A percentile compares a stretch with the other conserved stretches of the same genome.
Evolutionary conservation across 2,888 invertebrate genomes (phyloP).

Genomic region (Eustalomyia histrio): DNA sequence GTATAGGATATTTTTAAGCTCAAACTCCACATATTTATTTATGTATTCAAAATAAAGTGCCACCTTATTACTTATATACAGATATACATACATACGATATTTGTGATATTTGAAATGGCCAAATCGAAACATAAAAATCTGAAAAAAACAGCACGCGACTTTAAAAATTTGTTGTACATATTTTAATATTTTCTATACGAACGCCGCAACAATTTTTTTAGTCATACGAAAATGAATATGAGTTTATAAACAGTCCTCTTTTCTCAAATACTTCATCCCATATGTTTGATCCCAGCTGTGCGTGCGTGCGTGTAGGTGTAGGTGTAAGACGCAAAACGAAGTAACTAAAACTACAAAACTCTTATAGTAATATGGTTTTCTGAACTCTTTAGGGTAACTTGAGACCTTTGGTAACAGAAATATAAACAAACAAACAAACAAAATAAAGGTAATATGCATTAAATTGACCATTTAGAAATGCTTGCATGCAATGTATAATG

Average conservation of each 20-base stretch:
- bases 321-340: conserved; percentile 55
- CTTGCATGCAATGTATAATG: conserved; percentile 47
- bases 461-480: conserved; percentile 56
- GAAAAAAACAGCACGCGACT: conserved; percentile 73
- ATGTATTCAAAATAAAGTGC: too few relatives aligned
- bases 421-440: too few relatives aligned
- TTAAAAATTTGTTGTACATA: conserved; percentile 30
- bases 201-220: conserved; percentile 8
- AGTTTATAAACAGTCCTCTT: conserved; percentile 25
- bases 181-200: not conserved
- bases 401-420: conserved; percentile 41
- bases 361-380: conserved; percentile 32
- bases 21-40: too few relatives aligned
- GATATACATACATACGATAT: too few relatives aligned
- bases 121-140: not conserved
- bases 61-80: not conserved
- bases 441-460: conserved; percentile 49
- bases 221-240: not conserved
- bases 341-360: conserved; percentile 29
- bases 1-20: too few relatives aligned
- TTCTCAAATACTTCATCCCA: conserved; percentile 16
- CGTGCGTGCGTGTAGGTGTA: conserved; percentile 30
- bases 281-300: not conserved
- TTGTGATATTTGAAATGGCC: conserved; percentile 11
- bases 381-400: conserved; percentile 28